Conservation (phyloP, 2,888 invertebrate species). For the Baccha elongata region DNA sequence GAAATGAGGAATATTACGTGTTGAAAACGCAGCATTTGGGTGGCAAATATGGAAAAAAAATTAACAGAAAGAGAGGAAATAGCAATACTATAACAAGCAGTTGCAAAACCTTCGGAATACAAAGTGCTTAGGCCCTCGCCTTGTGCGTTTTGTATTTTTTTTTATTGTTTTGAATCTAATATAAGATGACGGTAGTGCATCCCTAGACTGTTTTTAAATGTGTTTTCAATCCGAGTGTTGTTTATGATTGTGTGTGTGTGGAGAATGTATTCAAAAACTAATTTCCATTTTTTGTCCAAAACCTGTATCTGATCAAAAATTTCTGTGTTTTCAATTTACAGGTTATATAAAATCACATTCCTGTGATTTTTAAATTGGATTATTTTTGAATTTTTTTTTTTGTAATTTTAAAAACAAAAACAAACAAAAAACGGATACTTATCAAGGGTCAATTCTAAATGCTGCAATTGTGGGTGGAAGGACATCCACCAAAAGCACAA, state of each 20-base stretch:
- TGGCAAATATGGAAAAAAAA: conserved; percentile 28
- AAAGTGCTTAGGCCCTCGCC: conserved; percentile 42
- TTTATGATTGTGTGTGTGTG: conserved; percentile 18
- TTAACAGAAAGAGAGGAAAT: conserved; percentile 56
- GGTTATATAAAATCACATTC: not conserved
- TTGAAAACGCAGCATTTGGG: conserved; percentile 45
- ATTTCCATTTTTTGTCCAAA: not conserved
- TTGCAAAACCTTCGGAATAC: conserved; percentile 35
- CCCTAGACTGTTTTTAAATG: conserved; percentile 34
- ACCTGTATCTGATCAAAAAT: not conserved
- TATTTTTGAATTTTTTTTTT: conserved; percentile 18
- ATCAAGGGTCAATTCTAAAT: conserved; percentile 55
- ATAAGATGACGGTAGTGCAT: conserved; percentile 43
- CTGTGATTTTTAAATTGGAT: not conserved
- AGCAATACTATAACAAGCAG: conserved; percentile 52
- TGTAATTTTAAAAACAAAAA: conserved; percentile 19
- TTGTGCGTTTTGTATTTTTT: conserved; percentile 48
- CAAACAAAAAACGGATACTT: conserved; percentile 60
- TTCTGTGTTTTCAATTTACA: not conserved
- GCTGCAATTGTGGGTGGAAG: conserved; percentile 65
- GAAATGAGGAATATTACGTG: conserved; percentile 28
- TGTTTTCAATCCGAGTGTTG: not conserved
- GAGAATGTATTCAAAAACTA: not conserved
- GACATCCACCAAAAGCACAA: conserved; percentile 53
- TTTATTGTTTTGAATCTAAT: conserved; percentile 46